Conservation (phyloP, 1,140 invertebrate genomes). For the Melanaphis sacchari region DNA sequence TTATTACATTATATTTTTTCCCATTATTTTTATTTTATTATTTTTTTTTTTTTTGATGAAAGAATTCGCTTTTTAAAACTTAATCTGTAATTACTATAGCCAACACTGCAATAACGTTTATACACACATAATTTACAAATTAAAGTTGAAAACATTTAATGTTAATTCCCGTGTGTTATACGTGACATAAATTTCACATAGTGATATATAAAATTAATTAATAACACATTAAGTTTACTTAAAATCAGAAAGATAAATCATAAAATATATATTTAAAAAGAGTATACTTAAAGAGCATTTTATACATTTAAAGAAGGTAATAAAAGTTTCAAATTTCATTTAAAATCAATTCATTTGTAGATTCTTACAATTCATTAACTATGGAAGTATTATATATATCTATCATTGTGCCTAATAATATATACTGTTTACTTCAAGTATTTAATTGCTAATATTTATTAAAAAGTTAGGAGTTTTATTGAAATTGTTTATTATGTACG, state of each 20-base stretch:
- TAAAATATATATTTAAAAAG: background rate
- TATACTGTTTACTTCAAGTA: background rate
- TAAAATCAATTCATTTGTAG: background rate
- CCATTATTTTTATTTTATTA: background rate
- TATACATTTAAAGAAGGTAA: background rate
- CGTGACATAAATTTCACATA: too few relatives aligned
- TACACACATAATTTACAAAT: background rate
- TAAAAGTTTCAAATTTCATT: background rate
- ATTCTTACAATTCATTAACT: background rate
- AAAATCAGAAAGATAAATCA: background rate
- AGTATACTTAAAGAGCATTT: background rate
- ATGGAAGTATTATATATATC: background rate
- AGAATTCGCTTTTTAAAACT: background rate
- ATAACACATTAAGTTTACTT: background rate
- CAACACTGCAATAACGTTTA: background rate
- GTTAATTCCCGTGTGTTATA: background rate
- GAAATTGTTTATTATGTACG: background rate
- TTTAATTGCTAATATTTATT: background rate
- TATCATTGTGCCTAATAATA: background rate
- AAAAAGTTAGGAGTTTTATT: background rate
- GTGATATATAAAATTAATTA: background rate
- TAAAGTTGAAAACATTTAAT: background rate
- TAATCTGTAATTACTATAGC: background rate
- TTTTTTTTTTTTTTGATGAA: background rate
- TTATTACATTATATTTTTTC: background rate